phyloP scores from a whole-genome alignment of 2,888 invertebrate genomes.

The Digitonthophagus gazella region DNA sequence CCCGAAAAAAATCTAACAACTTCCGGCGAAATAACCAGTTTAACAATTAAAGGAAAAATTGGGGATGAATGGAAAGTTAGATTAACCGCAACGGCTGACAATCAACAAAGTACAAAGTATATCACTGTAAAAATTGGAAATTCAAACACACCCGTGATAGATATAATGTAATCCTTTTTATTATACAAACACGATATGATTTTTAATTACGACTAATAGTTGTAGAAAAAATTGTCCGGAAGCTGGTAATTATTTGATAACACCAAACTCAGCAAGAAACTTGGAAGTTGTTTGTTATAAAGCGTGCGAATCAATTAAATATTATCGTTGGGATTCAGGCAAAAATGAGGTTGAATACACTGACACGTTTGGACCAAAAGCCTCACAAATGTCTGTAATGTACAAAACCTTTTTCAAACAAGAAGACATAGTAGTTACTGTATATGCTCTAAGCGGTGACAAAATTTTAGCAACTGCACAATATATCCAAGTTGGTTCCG shows the following conservation, averaged over 20 bases:
- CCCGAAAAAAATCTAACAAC: background rate
- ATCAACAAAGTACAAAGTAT: background rate
- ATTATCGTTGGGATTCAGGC: background rate
- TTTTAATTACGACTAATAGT: background rate
- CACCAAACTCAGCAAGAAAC: background rate
- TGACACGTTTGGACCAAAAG: background rate
- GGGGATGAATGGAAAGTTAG: background rate
- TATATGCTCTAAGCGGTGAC: background rate
- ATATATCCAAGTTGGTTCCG: background rate
- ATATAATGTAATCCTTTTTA: constrained; percentile 7
- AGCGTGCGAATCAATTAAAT: background rate
- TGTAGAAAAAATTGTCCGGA: background rate
- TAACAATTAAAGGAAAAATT: background rate
- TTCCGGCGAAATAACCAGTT: background rate
- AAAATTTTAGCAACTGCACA: too few relatives aligned
- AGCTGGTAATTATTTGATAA: background rate
- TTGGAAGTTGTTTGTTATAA: constrained; percentile 3
- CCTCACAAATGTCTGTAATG: background rate
- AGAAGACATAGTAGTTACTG: background rate
- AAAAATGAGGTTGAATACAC: background rate
- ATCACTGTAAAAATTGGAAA: background rate
- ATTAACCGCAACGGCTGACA: background rate
- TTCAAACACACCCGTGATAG: background rate
- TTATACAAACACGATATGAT: background rate
- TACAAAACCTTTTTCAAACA: background rate